Base-by-base conservation (phyloP, 2,797 vertebrate genomes). In the Saxicola maurus region DNA sequence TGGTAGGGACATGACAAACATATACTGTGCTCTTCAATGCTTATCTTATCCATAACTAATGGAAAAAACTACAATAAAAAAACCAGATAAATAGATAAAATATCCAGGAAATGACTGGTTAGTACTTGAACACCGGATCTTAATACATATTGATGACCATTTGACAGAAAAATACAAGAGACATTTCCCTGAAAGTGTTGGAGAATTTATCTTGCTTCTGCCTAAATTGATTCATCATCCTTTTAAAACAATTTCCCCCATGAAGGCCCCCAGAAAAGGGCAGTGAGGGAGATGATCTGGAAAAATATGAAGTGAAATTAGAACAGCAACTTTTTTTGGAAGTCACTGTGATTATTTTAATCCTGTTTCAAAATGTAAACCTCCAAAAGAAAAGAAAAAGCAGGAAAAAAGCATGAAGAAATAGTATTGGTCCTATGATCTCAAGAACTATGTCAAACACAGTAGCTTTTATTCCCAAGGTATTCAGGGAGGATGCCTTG, bases 301-400 rank as follows among this genome's bases (percentile, higher is more conserved):
- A 93, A 92, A 73, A 92, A 74, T 28, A 86, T 10, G 18, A 74
- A 79, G 71, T 27, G 16, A 92, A 94, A 87, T 86, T 78, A 89
- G 43, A 90, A 83, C 25, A 90, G 51, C 35, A 82, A 76, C 49
- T 76, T 82, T 90, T 61, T 64, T 86, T 69, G 86, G 55, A 83
- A 77, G 53, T 76, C 35, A 62, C 11, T 43, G 19, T 31, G 6
- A 30, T 69, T 16, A 64, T 82, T 61, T 87, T 40, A 91, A 74
- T 62, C 30, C n/a, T 56, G 8, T 59, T 78, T 51, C 14, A 86
- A 94, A 87, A 78, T 7, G 31, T 27, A 27, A 72, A 72, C 21
- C 40, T 68, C 69, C 18, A 68, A 81, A 86, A 81, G 35, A 68
- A 82, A 89, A 62, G 14, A 48, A 69, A 87, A 15, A 46, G 42